These are phyloP conservation scores for Pseudomugil tenellus DNA, from an alignment of 2,797 vertebrate genomes.

Conservation along the genomic window DNA sequence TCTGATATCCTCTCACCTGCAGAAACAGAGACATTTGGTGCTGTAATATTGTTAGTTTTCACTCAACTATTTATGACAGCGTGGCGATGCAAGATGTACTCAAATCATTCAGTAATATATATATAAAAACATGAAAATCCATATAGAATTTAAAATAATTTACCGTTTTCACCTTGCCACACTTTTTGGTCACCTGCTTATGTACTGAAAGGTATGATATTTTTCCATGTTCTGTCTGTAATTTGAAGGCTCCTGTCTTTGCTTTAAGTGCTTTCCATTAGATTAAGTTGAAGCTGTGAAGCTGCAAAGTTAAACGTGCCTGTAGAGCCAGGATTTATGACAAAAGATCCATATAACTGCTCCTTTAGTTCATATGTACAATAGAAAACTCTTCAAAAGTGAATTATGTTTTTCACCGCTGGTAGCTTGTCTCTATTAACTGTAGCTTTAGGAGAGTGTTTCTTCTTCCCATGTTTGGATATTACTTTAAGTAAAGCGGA, in stretches of 20 bases:
- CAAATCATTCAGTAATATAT: slow-evolving; percentile 24
- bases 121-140: background rate
- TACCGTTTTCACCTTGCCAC: background rate
- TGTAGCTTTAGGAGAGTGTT: slow-evolving; percentile 14
- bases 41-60: slow-evolving; percentile 40
- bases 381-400: background rate
- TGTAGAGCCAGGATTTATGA: slow-evolving; percentile 1
- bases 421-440: too few species aligned
- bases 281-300: slow-evolving; percentile 49
- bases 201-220: slow-evolving; percentile 28
- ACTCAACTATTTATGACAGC: slow-evolving; percentile 22
- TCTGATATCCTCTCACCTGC: slow-evolving; percentile 79
- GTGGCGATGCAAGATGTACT: slow-evolving; percentile 24
- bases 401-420: background rate
- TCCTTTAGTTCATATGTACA: slow-evolving; percentile 2
- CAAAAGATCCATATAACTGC: slow-evolving; percentile 2
- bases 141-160: slow-evolving; percentile 13
- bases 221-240: background rate
- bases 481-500: background rate
- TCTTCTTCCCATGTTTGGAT: background rate
- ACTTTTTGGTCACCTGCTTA: slow-evolving; percentile 18
- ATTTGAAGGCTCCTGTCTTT: background rate
- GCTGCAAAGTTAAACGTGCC: slow-evolving; percentile 9
- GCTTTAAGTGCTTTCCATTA: slow-evolving; percentile 10
- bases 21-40: slow-evolving; percentile 33